Base-by-base conservation (phyloP, 2,797 vertebrate species). In the Halcyon leucocephala region DNA sequence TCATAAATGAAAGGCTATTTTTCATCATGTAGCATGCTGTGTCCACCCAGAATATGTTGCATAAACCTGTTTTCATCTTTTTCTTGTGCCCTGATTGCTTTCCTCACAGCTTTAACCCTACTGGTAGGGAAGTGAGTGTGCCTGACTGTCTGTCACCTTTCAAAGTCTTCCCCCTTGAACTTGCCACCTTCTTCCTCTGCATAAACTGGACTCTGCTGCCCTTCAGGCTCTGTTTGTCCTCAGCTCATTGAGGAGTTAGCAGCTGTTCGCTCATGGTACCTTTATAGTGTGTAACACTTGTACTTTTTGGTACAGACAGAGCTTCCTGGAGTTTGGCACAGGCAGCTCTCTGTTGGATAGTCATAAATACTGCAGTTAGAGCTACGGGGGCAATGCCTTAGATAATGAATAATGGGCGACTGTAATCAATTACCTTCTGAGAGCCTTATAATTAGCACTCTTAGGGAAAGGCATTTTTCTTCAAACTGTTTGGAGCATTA, bases 381-480 rank as follows among this genome's bases (percentile, higher is more conserved):
- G 61, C 88, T 93, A 86, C 71, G 85, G 90, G 92, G 95, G 71
- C 79, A 66, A 73, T 61, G 52, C 54, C 62, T 71, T 37, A 69
- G 74, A 81, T 84, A 91, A 90, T 44, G 76, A 93, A 69, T 51
- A 78, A 82, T 3, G 19, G 52, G 86, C 82, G 61, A 69, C 16
- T 94, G 67, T 76, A 93, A 93, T 92, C 92, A 93, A 90, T 83
- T 90, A 85, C 58, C 66, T 79, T 49, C 73, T 46, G 71, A 61
- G 54, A 92, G 67, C 44, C 72, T 86, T 78, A 77, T 90, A 95
- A 96, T 85, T 93, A 94, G 86, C 51, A 48, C 42, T 93, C 37
- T 74, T 76, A 74, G 29, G 42, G 49, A 41, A 41, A 84, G 70
- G 25, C 33, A 88, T 83, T 95, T 95, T 87, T 79, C 74, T 88